A percentile compares a stretch with the other conserved stretches of the same genome.
phyloP scores from a whole-genome alignment of 2,113 vertebrate genomes.

The Solenodon paradoxus region DNA sequence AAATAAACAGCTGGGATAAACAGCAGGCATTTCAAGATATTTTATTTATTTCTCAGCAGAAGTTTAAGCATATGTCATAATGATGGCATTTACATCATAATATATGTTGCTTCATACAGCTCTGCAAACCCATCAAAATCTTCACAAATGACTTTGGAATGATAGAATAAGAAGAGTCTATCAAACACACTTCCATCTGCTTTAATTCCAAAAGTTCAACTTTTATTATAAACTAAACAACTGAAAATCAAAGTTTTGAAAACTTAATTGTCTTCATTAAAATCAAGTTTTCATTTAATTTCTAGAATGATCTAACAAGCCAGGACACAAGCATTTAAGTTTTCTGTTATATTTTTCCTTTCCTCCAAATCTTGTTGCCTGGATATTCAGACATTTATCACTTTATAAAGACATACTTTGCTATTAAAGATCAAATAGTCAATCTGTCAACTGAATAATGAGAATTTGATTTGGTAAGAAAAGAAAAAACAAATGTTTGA shows the following conservation, averaged over 20 bases:
- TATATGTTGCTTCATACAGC: constrained; percentile 83
- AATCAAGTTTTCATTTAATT: constrained; percentile 50
- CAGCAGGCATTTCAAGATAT: constrained; percentile 82
- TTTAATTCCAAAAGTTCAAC: constrained; percentile 78
- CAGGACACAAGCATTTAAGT: neutral
- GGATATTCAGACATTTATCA: neutral
- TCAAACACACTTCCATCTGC: constrained; percentile 81
- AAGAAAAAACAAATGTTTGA: neutral
- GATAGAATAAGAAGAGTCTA: constrained; percentile 74
- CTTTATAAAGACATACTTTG: too few species aligned
- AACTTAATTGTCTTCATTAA: constrained; percentile 62
- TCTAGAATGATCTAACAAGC: constrained; percentile 32
- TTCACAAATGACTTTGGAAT: constrained; percentile 75
- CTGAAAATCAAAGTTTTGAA: constrained; percentile 74
- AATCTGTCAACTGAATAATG: neutral
- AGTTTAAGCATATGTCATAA: constrained; percentile 85
- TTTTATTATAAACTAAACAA: constrained; percentile 74
- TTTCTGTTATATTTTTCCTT: neutral
- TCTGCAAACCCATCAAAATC: constrained; percentile 83
- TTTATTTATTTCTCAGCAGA: constrained; percentile 86
- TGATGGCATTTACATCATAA: constrained; percentile 86
- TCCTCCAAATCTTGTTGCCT: neutral
- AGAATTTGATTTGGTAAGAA: neutral
- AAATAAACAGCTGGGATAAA: constrained; percentile 84
- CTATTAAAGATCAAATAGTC: too few species aligned